Conservation (phyloP, 2,113 vertebrate genomes). For the Circaetus cinerascens region DNA sequence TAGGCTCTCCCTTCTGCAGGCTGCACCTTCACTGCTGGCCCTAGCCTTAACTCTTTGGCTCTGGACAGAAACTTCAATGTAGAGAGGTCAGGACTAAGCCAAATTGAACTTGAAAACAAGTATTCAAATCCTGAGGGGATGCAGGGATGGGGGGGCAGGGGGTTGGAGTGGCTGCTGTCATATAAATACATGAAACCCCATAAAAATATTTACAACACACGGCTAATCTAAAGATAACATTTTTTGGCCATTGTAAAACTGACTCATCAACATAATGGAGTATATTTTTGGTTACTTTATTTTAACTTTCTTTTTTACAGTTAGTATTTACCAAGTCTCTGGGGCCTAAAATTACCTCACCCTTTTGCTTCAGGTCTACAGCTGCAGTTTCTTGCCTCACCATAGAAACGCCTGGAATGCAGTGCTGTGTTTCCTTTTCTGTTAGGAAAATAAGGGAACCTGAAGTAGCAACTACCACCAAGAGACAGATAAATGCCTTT, state of each 20-base stretch:
- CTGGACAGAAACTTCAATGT: neutral
- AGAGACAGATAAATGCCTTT: conserved; percentile 67
- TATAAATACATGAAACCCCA: conserved; percentile 56
- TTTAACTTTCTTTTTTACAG: conserved; percentile 89
- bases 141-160: neutral
- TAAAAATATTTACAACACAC: conserved; percentile 63
- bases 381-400: conserved; percentile 93
- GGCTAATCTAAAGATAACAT: conserved; percentile 70
- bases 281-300: conserved; percentile 52
- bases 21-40: neutral
- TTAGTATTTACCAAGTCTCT: conserved; percentile 95
- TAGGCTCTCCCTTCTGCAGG: fast-evolving
- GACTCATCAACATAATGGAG: conserved; percentile 68
- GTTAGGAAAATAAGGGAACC: conserved; percentile 83
- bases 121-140: conserved; percentile 33
- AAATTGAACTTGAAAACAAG: conserved; percentile 50
- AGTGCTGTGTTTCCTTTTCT: conserved; percentile 88
- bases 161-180: neutral
- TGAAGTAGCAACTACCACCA: conserved; percentile 73
- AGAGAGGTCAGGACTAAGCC: conserved; percentile 25
- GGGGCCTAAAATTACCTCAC: conserved; percentile 92
- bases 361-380: conserved; percentile 81
- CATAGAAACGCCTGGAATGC: conserved; percentile 90
- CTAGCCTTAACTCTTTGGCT: neutral
- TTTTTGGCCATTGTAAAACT: conserved; percentile 61